Conservation (phyloP, 2,797 vertebrate species). For the Tangara arthus region DNA sequence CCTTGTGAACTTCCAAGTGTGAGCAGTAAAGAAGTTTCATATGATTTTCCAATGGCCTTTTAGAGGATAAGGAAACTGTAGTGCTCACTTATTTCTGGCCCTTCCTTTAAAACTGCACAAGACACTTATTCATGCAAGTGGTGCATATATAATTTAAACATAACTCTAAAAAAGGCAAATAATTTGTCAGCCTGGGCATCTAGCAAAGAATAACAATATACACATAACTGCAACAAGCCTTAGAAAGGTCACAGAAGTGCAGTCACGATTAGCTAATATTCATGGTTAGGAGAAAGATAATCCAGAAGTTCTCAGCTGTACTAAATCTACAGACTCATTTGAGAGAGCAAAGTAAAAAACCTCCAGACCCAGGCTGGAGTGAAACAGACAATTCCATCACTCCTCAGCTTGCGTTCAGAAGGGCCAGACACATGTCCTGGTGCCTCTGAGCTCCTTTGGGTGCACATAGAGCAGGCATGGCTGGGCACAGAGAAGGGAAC, state of each 20-base stretch:
- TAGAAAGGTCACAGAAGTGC: background rate
- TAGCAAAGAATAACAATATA: background rate
- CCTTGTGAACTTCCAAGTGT: background rate
- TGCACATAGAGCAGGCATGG: accelerated
- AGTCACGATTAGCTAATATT: background rate
- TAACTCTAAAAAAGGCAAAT: background rate
- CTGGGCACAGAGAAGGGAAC: background rate
- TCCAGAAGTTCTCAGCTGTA: background rate
- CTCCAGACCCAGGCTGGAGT: background rate
- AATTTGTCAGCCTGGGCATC: background rate
- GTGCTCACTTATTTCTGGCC: background rate
- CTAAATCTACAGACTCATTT: background rate
- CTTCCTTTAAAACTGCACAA: background rate
- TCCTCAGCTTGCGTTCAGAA: accelerated
- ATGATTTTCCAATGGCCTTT: background rate
- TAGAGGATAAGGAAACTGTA: background rate
- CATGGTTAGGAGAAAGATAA: background rate
- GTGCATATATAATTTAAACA: background rate
- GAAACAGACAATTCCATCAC: background rate
- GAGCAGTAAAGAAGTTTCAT: background rate
- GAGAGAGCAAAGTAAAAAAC: background rate
- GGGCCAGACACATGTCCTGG: accelerated
- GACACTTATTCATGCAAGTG: background rate
- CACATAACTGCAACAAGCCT: background rate
- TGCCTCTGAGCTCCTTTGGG: background rate